Evolutionary conservation across 2,797 vertebrate species (phyloP).

Genomic region (Balearica regulorum): DNA sequence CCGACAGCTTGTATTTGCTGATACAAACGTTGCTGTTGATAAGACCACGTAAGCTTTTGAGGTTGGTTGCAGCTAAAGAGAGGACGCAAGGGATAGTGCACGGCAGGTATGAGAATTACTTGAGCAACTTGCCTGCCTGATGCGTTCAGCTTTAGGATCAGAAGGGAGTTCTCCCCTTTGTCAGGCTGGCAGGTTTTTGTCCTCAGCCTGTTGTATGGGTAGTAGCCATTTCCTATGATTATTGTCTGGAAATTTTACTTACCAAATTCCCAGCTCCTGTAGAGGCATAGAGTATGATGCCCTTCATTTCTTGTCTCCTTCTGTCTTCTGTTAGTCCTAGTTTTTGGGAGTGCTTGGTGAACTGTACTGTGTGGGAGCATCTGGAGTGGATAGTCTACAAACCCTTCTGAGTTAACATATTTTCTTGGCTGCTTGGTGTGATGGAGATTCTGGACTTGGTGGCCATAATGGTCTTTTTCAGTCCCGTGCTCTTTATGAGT

Average conservation of each 20-base stretch:
- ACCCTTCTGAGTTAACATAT: background rate
- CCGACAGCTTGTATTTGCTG: background rate
- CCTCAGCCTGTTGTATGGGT: background rate
- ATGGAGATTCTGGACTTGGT: background rate
- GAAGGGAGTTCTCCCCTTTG: background rate
- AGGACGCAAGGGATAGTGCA: background rate
- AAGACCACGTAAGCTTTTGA: accelerated
- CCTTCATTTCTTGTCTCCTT: background rate
- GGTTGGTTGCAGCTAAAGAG: background rate
- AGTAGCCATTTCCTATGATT: background rate
- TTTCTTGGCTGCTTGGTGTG: background rate
- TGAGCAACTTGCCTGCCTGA: background rate
- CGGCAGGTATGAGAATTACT: background rate
- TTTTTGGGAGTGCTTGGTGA: background rate
- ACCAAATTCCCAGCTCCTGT: background rate
- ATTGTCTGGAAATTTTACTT: background rate
- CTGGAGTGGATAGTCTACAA: background rate
- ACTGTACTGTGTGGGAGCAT: background rate
- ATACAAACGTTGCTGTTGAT: background rate
- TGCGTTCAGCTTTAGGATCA: background rate
- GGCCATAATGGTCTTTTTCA: background rate
- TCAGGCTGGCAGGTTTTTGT: background rate
- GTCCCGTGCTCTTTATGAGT: background rate
- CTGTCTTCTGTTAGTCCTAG: background rate
- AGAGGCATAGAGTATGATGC: background rate